phyloP scores from a whole-genome alignment of 2,888 invertebrate genomes.

The Scelioninae gen. 2 region DNA sequence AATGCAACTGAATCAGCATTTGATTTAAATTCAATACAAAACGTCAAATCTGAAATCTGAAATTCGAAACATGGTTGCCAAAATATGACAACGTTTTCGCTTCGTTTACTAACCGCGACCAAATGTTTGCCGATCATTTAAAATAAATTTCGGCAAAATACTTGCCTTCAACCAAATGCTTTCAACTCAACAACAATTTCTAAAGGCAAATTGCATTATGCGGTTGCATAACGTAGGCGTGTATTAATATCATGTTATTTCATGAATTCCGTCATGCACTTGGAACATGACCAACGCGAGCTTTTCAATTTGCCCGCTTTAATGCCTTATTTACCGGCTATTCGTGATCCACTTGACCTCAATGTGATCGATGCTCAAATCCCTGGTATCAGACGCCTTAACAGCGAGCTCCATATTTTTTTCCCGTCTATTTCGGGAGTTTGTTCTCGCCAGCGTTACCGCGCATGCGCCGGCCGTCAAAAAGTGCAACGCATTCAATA shows the following conservation, averaged over 20 bases:
- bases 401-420: slow-evolving; percentile 16
- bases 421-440: slow-evolving; percentile 3
- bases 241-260: slow-evolving; percentile 43
- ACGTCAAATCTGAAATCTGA: no score
- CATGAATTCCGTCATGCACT: slow-evolving; percentile 23
- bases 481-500: no score
- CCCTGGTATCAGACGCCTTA: slow-evolving; percentile 29
- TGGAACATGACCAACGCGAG: slow-evolving; percentile 45
- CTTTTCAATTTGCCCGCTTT: slow-evolving; percentile 52
- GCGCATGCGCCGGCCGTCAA: neutral
- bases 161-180: neutral
- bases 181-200: slow-evolving; percentile 2
- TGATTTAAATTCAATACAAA: no score
- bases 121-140: no score
- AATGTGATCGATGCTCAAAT: slow-evolving; percentile 40
- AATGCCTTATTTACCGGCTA: slow-evolving; percentile 53
- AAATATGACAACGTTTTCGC: no score
- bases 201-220: slow-evolving; percentile 16
- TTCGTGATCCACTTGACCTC: slow-evolving; percentile 54
- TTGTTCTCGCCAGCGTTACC: neutral
- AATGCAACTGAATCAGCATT: no score
- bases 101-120: no score
- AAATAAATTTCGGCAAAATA: no score
- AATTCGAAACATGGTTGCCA: no score
- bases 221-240: slow-evolving; percentile 23